Conservation (phyloP, 2,113 vertebrate species). For the Sinocyclocheilus grahami region DNA sequence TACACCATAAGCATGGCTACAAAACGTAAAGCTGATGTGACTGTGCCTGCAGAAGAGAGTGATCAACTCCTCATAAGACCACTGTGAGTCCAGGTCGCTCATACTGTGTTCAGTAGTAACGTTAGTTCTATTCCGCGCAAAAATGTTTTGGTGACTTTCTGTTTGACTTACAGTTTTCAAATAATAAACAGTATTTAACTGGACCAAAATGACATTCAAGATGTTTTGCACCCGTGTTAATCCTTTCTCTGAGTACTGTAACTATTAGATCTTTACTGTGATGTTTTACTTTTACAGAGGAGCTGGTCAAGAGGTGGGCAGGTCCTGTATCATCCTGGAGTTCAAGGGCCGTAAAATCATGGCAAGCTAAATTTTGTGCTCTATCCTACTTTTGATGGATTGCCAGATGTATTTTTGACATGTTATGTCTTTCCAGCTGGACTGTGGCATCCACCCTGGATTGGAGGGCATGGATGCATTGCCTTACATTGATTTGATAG, state of each 20-base stretch:
- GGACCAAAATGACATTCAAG: not conserved
- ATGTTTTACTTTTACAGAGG: conserved; percentile 76
- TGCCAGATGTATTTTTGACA: not conserved
- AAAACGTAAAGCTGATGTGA: conserved; percentile 79
- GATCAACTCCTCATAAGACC: conserved; percentile 95
- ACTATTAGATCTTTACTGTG: not conserved
- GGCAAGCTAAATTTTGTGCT: conserved; percentile 71
- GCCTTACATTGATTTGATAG: conserved; percentile 96
- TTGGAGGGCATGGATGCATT: conserved; percentile 98
- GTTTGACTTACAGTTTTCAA: too few relatives aligned
- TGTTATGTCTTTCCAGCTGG: conserved; percentile 77
- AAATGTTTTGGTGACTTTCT: not conserved
- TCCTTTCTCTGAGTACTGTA: not conserved
- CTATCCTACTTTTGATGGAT: not conserved
- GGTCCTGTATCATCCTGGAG: conserved; percentile 96
- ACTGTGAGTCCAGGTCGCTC: conserved; percentile 80
- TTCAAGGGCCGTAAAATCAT: conserved; percentile 99
- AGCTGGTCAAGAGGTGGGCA: conserved; percentile 95
- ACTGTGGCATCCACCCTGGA: conserved; percentile 97
- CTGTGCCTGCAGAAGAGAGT: conserved; percentile 91
- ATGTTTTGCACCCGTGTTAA: not conserved
- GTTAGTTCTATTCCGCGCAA: not conserved
- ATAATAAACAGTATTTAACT: not conserved
- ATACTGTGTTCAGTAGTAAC: not conserved
- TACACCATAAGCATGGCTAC: conserved; percentile 74